phyloP scores from a whole-genome alignment of 2,113 vertebrate genomes.

The Grus americana region DNA sequence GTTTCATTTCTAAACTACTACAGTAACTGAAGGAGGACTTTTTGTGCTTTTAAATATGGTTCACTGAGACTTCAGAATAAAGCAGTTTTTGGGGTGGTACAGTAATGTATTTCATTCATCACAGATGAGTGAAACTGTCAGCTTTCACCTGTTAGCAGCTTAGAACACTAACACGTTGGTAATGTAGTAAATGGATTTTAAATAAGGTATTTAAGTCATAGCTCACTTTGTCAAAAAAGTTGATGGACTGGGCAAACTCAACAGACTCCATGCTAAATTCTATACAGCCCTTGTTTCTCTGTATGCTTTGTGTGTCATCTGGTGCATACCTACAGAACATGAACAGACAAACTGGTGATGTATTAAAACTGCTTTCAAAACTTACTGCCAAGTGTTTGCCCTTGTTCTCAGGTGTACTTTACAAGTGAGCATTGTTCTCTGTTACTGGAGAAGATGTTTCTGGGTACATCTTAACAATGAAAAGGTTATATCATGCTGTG shows the following conservation, averaged over 20 bases:
- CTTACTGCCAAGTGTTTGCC: not conserved
- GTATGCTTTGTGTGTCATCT: not conserved
- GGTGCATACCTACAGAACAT: not conserved
- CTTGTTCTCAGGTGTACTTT: not conserved
- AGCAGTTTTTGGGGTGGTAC: not conserved
- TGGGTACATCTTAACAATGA: not conserved
- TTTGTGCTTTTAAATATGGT: not conserved
- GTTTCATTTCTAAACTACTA: not conserved
- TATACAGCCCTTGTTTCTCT: not conserved
- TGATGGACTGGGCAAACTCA: not conserved
- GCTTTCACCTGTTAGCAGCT: not conserved
- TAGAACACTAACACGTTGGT: not conserved
- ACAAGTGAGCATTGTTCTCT: not conserved
- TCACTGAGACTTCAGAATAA: not conserved
- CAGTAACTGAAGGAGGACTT: not conserved
- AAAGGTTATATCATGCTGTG: not conserved
- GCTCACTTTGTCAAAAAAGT: not conserved
- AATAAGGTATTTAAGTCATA: not conserved
- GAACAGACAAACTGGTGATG: fast-evolving
- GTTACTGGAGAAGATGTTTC: not conserved
- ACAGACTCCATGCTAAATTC: not conserved
- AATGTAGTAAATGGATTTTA: not conserved
- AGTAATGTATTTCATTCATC: not conserved
- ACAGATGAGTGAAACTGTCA: not conserved
- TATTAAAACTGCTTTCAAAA: not conserved